Percentiles rank a stretch among this genome's conserved stretches.
These are phyloP conservation scores for Pterostichus madidus DNA, from an alignment of 2,888 invertebrate species.

Conservation along the genomic window DNA sequence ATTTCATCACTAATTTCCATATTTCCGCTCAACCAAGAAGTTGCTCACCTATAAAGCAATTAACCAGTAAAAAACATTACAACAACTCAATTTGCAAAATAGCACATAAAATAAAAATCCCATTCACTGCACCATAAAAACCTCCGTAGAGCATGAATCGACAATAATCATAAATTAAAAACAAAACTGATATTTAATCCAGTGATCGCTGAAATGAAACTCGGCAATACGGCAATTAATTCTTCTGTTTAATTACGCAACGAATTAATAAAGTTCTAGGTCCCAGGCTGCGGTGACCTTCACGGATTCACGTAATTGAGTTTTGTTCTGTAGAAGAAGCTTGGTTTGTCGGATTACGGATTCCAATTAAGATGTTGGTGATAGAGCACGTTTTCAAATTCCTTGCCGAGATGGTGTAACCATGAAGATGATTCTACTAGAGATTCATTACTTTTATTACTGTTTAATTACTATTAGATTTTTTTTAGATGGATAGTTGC, in stretches of 20 bases:
- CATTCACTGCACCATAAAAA: constrained; percentile 17
- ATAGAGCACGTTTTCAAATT: background rate
- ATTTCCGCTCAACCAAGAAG: background rate
- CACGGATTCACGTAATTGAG: constrained; percentile 4
- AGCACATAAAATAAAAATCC: background rate
- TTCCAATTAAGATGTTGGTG: constrained; percentile 41
- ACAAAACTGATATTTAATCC: constrained; percentile 39
- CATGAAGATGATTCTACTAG: no score
- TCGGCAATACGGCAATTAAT: constrained; percentile 43
- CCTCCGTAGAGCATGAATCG: constrained; percentile 4
- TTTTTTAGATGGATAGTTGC: no score
- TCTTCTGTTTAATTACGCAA: constrained; percentile 42
- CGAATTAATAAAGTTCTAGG: constrained; percentile 42
- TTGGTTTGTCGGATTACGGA: background rate
- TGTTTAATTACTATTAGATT: no score
- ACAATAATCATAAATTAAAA: constrained; percentile 46
- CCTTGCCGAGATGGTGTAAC: no score
- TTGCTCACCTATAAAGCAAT: constrained; percentile 11
- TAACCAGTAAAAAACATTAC: background rate
- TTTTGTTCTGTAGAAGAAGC: constrained; percentile 21
- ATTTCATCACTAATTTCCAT: no score
- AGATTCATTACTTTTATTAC: no score
- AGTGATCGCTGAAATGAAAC: constrained; percentile 31
- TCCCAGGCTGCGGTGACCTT: constrained; percentile 25
- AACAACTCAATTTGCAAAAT: background rate